Conservation (phyloP, 1,140 invertebrate species). For the Aphis craccivora region DNA sequence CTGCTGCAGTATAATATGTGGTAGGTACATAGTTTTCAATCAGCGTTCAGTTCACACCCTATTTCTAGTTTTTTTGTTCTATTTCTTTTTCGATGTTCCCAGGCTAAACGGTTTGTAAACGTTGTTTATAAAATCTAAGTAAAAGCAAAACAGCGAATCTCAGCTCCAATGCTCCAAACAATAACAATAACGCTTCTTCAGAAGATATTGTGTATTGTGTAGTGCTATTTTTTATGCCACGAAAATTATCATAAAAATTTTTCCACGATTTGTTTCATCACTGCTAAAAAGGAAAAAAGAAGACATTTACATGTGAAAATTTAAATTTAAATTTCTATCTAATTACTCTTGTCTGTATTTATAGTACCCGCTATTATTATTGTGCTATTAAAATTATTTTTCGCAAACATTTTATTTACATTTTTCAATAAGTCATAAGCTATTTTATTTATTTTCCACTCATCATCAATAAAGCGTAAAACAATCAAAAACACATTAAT, state of each 20-base stretch:
- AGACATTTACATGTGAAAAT: background rate
- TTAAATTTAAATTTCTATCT: background rate
- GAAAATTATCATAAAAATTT: background rate
- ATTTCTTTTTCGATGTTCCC: background rate
- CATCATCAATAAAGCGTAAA: background rate
- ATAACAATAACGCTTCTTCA: background rate
- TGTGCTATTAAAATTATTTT: background rate
- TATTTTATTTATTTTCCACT: background rate
- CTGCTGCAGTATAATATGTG: no score
- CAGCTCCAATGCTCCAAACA: background rate
- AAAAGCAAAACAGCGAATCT: background rate
- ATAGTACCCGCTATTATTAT: background rate
- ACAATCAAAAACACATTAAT: slow-evolving; percentile 17
- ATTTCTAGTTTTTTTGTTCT: background rate
- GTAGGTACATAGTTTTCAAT: background rate
- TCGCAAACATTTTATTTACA: background rate
- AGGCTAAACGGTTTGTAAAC: background rate
- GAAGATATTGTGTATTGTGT: background rate
- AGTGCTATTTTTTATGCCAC: background rate
- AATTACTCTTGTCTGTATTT: background rate
- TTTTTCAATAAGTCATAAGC: background rate
- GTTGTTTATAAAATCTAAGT: background rate
- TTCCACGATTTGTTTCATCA: background rate
- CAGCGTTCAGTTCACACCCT: background rate
- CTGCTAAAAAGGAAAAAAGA: background rate